phyloP scores from a whole-genome alignment of 2,888 invertebrate genomes.

The Scaptomyza parva region DNA sequence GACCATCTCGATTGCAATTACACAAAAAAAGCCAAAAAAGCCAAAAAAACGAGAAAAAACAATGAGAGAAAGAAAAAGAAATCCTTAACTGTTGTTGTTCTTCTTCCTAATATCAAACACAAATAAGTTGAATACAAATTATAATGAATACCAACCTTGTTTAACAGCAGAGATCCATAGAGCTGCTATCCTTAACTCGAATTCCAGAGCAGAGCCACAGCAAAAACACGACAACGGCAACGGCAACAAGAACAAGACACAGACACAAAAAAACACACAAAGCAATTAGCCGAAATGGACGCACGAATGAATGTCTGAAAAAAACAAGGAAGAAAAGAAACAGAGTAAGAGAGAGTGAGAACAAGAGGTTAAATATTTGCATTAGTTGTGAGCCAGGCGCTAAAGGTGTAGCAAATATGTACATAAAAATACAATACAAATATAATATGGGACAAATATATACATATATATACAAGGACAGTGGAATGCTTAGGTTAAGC shows the following conservation, averaged over 20 bases:
- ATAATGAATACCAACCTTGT: slow-evolving; percentile 74
- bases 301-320: slow-evolving; percentile 71
- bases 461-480: slow-evolving; percentile 4
- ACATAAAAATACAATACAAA: slow-evolving; percentile 57
- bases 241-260: slow-evolving; percentile 37
- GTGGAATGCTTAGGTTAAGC: background rate
- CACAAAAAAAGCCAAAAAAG: slow-evolving; percentile 29
- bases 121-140: slow-evolving; percentile 67
- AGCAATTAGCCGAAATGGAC: slow-evolving; percentile 75
- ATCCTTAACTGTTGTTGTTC: slow-evolving; percentile 9
- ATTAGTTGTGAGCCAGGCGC: slow-evolving; percentile 55
- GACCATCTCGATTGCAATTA: slow-evolving; percentile 55
- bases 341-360: slow-evolving; percentile 50
- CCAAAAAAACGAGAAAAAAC: too few species aligned
- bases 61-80: slow-evolving; percentile 20
- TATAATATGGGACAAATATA: slow-evolving; percentile 20
- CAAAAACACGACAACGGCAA: slow-evolving; percentile 25
- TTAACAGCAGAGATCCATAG: slow-evolving; percentile 49
- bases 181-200: slow-evolving; percentile 56
- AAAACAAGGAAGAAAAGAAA: slow-evolving; percentile 8
- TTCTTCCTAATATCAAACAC: slow-evolving; percentile 53
- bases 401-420: slow-evolving; percentile 56
- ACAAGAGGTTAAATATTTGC: slow-evolving; percentile 70
- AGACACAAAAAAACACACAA: slow-evolving; percentile 60
- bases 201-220: slow-evolving; percentile 31